Evolutionary conservation across 2,888 invertebrate species (phyloP), one percentile per base, ranked within the genome.

Genomic region (Heteromyza rotundicornis): DNA sequence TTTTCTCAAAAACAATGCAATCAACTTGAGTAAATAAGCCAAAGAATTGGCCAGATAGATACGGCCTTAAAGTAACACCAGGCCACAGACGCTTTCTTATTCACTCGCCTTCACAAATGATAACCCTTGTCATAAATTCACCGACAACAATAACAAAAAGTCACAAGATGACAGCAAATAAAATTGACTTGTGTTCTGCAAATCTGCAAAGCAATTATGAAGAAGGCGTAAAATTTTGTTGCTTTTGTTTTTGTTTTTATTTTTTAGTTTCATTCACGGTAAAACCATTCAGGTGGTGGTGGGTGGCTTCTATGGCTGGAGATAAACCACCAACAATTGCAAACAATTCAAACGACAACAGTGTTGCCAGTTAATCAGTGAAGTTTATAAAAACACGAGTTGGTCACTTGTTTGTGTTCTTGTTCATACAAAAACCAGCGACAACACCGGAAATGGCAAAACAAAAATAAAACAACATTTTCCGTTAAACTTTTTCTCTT

Each of bases 111-210:
- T n/a, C 8, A 14, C 47, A 47, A 47, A 47, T 47, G 47, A 14
- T 14, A 47, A 47, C 47, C 47, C 47, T 19, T 47, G 47, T 47
- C 47, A 47, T 47, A 47, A 47, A 40, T 10, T 10, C n/a, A 40
- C 14, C n/a, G n/a, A n/a, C 40, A 14, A 40, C 8, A 40, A 40
- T n/a, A 40, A 40, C 3, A 40, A 8, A 40, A 40, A 8, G 3
- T n/a, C 40, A 12, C 32, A 40, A 40, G 40, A 14, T 40, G 40
- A 40, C 40, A 40, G 40, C n/a, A 14, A 14, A n/a, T 40, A n/a
- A 40, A 40, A 40, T 40, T n/a, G n/a, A 3, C 40, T 40, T n/a
- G n/a, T n/a, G n/a, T n/a, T n/a, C n/a, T n/a, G n/a, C n/a, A n/a
- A n/a, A n/a, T n/a, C 32, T 8, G 12, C 32, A 12, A 32, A 32